A percentile compares a stretch with the other conserved stretches of the same genome.
Conservation (phyloP, 2,797 vertebrate species). For the Rhynchotus rufescens region DNA sequence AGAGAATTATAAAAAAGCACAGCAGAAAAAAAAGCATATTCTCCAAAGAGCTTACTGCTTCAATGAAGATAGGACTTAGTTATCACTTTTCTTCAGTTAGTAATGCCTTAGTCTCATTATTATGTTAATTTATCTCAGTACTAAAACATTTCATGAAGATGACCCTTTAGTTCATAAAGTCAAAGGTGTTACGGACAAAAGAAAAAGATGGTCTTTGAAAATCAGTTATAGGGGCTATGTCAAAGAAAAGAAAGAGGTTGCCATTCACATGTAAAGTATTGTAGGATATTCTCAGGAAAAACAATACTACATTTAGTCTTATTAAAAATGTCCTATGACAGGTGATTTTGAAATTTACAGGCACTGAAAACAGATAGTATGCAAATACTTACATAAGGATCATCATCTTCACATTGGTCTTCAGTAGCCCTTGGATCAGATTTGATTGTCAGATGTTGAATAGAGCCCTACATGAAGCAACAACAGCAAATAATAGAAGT, state of each 20-base stretch:
- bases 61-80: neutral
- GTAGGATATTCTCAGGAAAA: neutral
- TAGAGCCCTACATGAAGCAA: conserved; percentile 85
- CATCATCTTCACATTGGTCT: conserved; percentile 93
- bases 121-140: neutral
- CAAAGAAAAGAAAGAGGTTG: neutral
- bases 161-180: neutral
- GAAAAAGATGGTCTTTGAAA: neutral
- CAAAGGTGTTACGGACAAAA: neutral
- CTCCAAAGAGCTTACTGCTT: neutral
- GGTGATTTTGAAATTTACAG: neutral
- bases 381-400: conserved; percentile 88
- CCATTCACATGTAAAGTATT: fast-evolving
- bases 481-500: neutral
- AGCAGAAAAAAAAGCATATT: neutral
- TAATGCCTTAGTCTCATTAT: neutral
- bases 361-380: neutral
- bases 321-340: neutral
- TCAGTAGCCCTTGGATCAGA: conserved; percentile 86
- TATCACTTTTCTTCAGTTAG: neutral
- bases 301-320: neutral
- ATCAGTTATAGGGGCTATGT: neutral
- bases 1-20: too few species aligned
- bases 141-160: neutral
- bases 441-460: conserved; percentile 91